These are phyloP conservation scores for Dryocosmus kuriphilus DNA, from an alignment of 2,888 invertebrate genomes.

Conservation along the genomic window DNA sequence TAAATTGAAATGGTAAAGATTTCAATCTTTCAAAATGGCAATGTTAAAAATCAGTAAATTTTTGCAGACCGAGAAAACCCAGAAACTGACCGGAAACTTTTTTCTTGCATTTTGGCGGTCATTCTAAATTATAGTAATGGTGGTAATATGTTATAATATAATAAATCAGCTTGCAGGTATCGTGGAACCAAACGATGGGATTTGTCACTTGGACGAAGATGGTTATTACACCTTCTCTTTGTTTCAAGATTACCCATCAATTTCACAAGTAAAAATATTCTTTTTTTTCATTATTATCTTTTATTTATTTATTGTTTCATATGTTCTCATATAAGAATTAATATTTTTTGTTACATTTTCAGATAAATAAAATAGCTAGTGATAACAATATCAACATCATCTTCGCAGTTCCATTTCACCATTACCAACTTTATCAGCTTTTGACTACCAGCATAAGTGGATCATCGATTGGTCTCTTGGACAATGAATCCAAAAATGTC, in stretches of 20 bases:
- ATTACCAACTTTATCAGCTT: slow-evolving; percentile 60
- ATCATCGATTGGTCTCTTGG: slow-evolving; percentile 83
- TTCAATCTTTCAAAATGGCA: no score
- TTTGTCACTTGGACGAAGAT: slow-evolving; percentile 82
- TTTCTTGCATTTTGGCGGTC: no score
- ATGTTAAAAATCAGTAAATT: no score
- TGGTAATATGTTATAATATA: neutral
- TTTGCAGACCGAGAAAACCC: no score
- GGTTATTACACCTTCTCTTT: slow-evolving; percentile 81
- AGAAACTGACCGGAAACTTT: no score
- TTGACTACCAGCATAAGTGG: slow-evolving; percentile 81
- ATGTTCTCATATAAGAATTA: neutral
- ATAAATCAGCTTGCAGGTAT: slow-evolving; percentile 81
- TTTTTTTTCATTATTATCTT: neutral
- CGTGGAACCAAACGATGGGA: slow-evolving; percentile 85
- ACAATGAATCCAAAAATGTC: slow-evolving; percentile 83
- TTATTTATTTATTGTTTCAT: neutral
- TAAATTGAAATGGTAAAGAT: no score
- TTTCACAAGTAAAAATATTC: slow-evolving; percentile 79
- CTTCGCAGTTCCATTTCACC: slow-evolving; percentile 83
- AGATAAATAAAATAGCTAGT: slow-evolving; percentile 82
- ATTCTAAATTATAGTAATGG: no score
- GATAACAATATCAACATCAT: slow-evolving; percentile 88
- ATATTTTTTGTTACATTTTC: slow-evolving; percentile 69
- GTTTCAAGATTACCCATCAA: slow-evolving; percentile 88